Base-by-base conservation (phyloP, 92 coral and sea anemone species). In the Palythoa grandiflora region DNA sequence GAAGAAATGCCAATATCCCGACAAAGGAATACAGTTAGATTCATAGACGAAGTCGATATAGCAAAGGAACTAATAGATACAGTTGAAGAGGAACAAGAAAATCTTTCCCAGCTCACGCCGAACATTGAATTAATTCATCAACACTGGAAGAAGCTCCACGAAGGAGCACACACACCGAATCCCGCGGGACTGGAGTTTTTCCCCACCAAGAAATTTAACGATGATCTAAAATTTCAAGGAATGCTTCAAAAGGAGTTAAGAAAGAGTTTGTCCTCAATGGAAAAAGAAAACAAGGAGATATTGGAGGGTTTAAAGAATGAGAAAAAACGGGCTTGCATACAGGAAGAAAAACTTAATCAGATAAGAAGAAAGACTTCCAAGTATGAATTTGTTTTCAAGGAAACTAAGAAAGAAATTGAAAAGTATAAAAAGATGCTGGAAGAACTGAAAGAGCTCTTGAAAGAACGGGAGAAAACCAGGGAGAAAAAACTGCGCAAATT, bases 371-470 rank as follows among this genome's bases (percentile, higher is more conserved):
- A 81, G 66, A 66, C 73, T 50, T 38, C 53, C 6, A 51, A 66
- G 51, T 81, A 66, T 39, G 52, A 88, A 38, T 9, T 9, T 5
- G 72, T 88, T 19, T 80, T 94, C 28, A 85, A 75, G 44, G 87
- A 90, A 17, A 87, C 92, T 57, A 94, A 93, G 87, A 92, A 90
- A 47, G 92, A 96, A 66, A 71, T 93, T 38, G 95, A 94, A 40
- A 91, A 83, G 39, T 93, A 91, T 48, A 87, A 87, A 39, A 81
- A 89, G 5, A 57, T 79, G 38, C 88, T 92, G 5, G 90, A 83
- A 52, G 89, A 87, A n/a, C 68, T 95, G 20, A 93, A 94, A 76
- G 92, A 87, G 17, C 97, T 95, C 51, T 77, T 93, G 40, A 88
- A 80, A 60, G 89, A 89, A 35, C 86, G 86, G 19, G 60, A 48